Conservation (phyloP, 2,113 vertebrate species). For the Anthoscopus minutus region DNA sequence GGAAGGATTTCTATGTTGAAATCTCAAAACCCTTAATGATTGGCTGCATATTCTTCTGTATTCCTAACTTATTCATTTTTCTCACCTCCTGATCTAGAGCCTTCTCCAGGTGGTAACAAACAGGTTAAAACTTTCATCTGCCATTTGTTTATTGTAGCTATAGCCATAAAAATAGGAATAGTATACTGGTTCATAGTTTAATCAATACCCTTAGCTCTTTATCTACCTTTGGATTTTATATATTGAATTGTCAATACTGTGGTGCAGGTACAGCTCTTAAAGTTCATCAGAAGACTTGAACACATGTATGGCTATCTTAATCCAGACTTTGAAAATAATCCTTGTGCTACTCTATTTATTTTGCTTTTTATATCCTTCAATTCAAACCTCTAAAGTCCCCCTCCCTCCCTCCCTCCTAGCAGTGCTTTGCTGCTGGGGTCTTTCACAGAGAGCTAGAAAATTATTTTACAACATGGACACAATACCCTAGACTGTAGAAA, state of each 20-base stretch:
- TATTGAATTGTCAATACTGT: neutral
- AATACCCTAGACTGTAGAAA: neutral
- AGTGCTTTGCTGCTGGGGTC: neutral
- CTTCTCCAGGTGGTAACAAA: neutral
- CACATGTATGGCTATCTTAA: neutral
- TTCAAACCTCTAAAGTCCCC: neutral
- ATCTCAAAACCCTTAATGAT: neutral
- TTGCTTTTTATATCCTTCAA: neutral
- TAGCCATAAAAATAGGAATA: neutral
- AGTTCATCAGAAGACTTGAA: neutral
- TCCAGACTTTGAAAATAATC: neutral
- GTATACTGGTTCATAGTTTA: neutral
- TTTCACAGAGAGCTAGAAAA: neutral
- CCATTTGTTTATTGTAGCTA: neutral
- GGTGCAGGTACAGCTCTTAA: neutral
- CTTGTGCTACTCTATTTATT: neutral
- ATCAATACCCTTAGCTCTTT: neutral
- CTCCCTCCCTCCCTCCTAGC: neutral
- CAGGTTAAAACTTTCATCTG: neutral
- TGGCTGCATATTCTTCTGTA: neutral
- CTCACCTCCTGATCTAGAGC: neutral
- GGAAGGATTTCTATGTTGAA: neutral
- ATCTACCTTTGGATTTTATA: neutral
- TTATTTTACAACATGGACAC: neutral
- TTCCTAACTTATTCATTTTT: neutral